Base-by-base conservation (phyloP, 1,140 invertebrate genomes). In the Microvelia longipes region DNA sequence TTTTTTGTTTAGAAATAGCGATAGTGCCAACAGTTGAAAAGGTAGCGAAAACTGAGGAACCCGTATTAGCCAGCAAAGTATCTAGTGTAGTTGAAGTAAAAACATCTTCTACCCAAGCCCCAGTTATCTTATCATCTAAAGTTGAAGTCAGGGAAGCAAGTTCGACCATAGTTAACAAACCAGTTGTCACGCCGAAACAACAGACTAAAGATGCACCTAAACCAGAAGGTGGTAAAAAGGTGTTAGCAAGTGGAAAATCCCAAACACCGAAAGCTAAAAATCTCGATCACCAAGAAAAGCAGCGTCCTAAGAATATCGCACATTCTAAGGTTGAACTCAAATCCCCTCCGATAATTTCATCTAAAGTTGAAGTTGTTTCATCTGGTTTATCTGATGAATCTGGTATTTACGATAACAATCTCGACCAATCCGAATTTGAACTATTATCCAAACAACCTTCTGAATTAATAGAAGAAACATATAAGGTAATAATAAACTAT, bases 361-460 rank as follows among this genome's bases (percentile, higher is more conserved):
- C 68, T 68, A 74, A 71, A 62, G 69, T 69, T 26, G 68, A 68
- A 69, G 67, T 85, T 24, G 78, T 83, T 2, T 77, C 81, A 28
- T 50, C 35, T 50, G 35, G 35, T 50, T 80, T 80, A 30, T 78
- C 80, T 60, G 73, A 71, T 24, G 75, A 76, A 67, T 73, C 74
- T 1, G 74, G 62, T 5, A 13, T 64, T 5, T 19, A 11, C 11
- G 87, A 86, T 63, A 90, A 89, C 76, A 89, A 89, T 74, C 84
- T 90, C 14, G 86, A 84, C 2, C 69, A 70, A 13, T 88, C 89
- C 0, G 90, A 92, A 80, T 92, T 91, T 74, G 90, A 92, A 78
- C 89, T 90, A 75, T 82, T 92, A 19, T 91, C 89, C 0, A 84
- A 90, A 30, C 89, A 92, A 75, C 90, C 90, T 0, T 86, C 88